Percentiles rank a stretch among this genome's conserved stretches.
phyloP scores from a whole-genome alignment of 2,888 invertebrate genomes.

The Diarsia mendica region DNA sequence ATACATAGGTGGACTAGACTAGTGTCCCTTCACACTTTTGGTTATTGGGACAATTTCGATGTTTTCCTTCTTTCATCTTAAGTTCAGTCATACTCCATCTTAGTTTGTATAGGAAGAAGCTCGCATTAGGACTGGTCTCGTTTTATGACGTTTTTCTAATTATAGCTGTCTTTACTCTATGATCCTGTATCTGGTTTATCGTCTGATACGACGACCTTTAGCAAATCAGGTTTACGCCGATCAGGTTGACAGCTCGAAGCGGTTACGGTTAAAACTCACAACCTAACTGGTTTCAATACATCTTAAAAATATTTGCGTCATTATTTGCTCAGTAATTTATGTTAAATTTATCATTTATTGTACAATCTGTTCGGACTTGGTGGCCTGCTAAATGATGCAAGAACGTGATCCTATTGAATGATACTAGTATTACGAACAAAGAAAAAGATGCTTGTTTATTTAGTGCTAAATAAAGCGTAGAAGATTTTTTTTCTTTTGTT shows the following conservation, averaged over 20 bases:
- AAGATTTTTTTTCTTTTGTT: neutral
- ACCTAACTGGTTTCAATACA: slow-evolving; percentile 15
- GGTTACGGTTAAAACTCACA: neutral
- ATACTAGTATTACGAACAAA: slow-evolving; percentile 16
- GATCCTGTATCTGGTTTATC: slow-evolving; percentile 2
- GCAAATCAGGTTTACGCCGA: slow-evolving; percentile 35
- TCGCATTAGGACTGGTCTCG: neutral
- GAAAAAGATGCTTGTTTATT: neutral
- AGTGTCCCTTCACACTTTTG: neutral
- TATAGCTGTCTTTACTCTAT: slow-evolving; percentile 1
- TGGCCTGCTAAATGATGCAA: slow-evolving; percentile 43
- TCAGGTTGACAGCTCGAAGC: slow-evolving; percentile 10
- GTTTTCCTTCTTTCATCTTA: neutral
- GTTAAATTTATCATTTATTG: slow-evolving; percentile 29
- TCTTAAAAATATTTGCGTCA: slow-evolving; percentile 44
- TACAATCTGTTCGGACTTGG: slow-evolving; percentile 19
- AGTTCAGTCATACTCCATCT: neutral
- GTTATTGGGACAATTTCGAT: neutral
- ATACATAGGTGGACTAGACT: neutral
- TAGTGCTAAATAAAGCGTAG: neutral
- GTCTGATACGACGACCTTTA: neutral
- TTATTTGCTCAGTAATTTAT: slow-evolving; percentile 20
- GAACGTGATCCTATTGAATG: slow-evolving; percentile 38
- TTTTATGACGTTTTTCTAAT: slow-evolving; percentile 14
- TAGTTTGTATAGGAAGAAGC: neutral